Evolutionary conservation across 2,888 invertebrate species (phyloP), one percentile per base, ranked within the genome.

Genomic region (Nemapogon koenigi): DNA sequence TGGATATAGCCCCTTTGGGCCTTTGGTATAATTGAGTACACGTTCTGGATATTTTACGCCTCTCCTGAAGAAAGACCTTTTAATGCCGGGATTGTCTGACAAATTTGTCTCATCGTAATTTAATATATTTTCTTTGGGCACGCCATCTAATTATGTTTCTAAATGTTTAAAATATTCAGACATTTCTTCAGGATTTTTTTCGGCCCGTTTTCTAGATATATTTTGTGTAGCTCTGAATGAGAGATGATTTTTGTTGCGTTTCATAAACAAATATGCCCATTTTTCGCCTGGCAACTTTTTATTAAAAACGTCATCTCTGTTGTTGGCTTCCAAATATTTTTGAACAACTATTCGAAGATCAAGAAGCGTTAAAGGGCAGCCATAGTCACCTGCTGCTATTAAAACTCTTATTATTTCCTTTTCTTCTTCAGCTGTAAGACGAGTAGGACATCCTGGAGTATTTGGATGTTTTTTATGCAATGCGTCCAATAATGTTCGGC

Each of bases 401-500:
- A 45, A 16, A 10, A 45, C 45, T 39, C 40, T 41, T 26, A 41
- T 8, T 32, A 41, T 39, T 35, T 41, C 18, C 18, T 22, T 17
- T 39, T 42, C 44, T 26, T 44, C 44, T 7, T 44, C 38, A 28
- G 27, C 36, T 7, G 41, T 43, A n/a, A 40, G 40, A 13, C 40
- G 18, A 16, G 36, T 41, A 22, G 41, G 43, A 14, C 41, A 8
- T 8, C 22, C 22, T 16, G 32, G 42, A 27, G 43, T 41, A 41
- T 43, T 43, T 14, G 16, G 31, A n/a, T 48, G 41, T 10, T 43
- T 16, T 35, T 45, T n/a, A n/a, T n/a, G n/a, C n/a, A n/a, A n/a
- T n/a, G n/a, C 46, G 19, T 46, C 43, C 25, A 46, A 42, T 31
- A 48, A 32, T 6, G 48, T 48, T 38, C 46, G 36, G 17, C 48